phyloP scores from a whole-genome alignment of 1,140 invertebrate species.

The Drosophila subpulchrella region DNA sequence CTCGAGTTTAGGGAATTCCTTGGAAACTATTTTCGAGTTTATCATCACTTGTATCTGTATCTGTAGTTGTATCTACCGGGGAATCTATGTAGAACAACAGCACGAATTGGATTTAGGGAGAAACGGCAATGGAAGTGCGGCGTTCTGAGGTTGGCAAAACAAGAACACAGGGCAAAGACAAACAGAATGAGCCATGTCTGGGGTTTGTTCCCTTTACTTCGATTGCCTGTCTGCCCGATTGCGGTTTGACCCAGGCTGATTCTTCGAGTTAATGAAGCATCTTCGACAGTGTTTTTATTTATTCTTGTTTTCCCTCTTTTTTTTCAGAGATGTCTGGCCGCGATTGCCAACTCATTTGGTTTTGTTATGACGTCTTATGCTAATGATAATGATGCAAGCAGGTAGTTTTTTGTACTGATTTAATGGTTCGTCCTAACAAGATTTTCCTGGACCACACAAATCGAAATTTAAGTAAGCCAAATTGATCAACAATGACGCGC shows the following conservation, averaged over 20 bases:
- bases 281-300: conserved; percentile 29
- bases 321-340: conserved; percentile 54
- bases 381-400: conserved; percentile 76
- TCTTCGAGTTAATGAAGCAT: conserved; percentile 66
- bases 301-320: conserved; percentile 18
- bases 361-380: conserved; percentile 73
- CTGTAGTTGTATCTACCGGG: conserved; percentile 22
- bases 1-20: conserved; percentile 75
- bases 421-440: conserved; percentile 12
- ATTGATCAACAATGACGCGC: conserved; percentile 9
- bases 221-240: conserved; percentile 38
- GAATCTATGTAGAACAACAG: conserved; percentile 58
- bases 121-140: conserved; percentile 26
- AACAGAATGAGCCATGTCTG: conserved; percentile 54
- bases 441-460: conserved; percentile 50
- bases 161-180: conserved; percentile 50
- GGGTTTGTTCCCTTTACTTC: conserved; percentile 53
- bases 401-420: not conserved
- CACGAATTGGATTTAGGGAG: conserved; percentile 46
- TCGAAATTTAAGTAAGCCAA: conserved; percentile 5
- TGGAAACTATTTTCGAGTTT: conserved; percentile 71
- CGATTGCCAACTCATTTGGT: conserved; percentile 67
- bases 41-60: conserved; percentile 54
- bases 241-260: conserved; percentile 62
- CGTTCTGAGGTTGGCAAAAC: conserved; percentile 34